Evolutionary conservation across 1,140 invertebrate genomes (phyloP).

Genomic region (Protaetia brevitarsis): DNA sequence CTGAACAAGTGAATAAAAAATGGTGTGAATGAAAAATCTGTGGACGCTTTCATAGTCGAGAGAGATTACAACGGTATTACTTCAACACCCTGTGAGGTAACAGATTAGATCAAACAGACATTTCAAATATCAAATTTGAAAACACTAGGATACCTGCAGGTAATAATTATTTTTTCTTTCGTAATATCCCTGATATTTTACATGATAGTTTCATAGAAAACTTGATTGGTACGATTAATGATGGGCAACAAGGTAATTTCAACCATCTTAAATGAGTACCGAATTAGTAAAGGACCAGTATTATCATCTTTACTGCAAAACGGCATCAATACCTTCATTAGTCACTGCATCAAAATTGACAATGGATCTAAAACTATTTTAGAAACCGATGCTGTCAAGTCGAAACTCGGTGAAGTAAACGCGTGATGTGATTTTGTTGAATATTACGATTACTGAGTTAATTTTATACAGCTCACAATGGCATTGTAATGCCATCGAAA

Average conservation of each 20-base stretch:
- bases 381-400: conserved; percentile 34
- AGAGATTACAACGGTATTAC: conserved; percentile 65
- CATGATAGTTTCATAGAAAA: conserved; percentile 40
- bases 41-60: conserved; percentile 71
- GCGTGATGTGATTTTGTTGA: not conserved
- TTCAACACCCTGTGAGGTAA: conserved; percentile 61
- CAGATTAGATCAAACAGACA: conserved; percentile 58
- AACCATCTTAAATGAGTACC: conserved; percentile 40
- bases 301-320: conserved; percentile 49
- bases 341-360: conserved; percentile 54
- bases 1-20: conserved; percentile 39
- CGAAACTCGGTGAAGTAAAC: conserved; percentile 36
- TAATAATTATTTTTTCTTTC: conserved; percentile 22
- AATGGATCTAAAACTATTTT: not conserved
- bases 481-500: conserved; percentile 75
- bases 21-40: conserved; percentile 49
- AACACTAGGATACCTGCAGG: conserved; percentile 49
- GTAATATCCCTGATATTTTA: not conserved
- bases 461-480: conserved; percentile 47
- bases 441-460: not conserved
- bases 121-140: conserved; percentile 50
- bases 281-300: conserved; percentile 44
- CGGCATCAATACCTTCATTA: conserved; percentile 52
- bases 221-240: conserved; percentile 44
- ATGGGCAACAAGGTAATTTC: conserved; percentile 39